These are phyloP conservation scores for Typhlichthys eigenmanni DNA, from an alignment of 2,797 vertebrate species.

Conservation along the genomic window DNA sequence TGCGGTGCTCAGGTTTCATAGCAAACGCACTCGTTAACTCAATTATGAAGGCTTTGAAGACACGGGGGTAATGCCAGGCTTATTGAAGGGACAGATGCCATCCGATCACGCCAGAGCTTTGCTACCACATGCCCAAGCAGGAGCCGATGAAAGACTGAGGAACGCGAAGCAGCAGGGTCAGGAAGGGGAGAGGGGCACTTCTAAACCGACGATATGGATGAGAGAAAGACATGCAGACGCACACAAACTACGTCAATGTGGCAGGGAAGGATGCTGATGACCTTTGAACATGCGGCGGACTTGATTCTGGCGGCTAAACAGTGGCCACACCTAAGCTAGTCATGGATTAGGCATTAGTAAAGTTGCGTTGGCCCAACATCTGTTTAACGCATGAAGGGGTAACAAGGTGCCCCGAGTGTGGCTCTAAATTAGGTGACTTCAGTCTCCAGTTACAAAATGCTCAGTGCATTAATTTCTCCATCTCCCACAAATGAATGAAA, in stretches of 20 bases:
- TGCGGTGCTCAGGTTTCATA: constrained; percentile 61
- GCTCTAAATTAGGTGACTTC: constrained; percentile 53
- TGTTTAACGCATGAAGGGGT: constrained; percentile 44
- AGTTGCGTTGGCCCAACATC: constrained; percentile 39
- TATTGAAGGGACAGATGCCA: constrained; percentile 64
- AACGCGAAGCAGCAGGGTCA: constrained; percentile 32
- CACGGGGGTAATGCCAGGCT: constrained; percentile 55
- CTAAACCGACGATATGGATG: constrained; percentile 37
- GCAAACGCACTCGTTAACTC: constrained; percentile 74
- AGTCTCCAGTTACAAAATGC: constrained; percentile 35
- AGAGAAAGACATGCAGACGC: constrained; percentile 28
- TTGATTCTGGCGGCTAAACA: constrained; percentile 28
- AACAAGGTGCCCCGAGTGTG: constrained; percentile 30
- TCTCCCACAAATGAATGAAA: constrained; percentile 44
- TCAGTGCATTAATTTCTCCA: constrained; percentile 23
- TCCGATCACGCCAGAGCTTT: constrained; percentile 53
- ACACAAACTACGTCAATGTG: constrained; percentile 20
- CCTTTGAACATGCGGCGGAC: constrained; percentile 25
- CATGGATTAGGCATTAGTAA: constrained; percentile 34
- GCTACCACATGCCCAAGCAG: constrained; percentile 49
- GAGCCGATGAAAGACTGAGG: constrained; percentile 46
- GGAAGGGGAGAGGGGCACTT: constrained; percentile 31
- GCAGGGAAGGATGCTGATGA: constrained; percentile 15
- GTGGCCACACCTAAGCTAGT: constrained; percentile 2
- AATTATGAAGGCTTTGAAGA: constrained; percentile 73